Base-by-base conservation (phyloP, 2,113 vertebrate genomes). In the Plestiodon gilberti region DNA sequence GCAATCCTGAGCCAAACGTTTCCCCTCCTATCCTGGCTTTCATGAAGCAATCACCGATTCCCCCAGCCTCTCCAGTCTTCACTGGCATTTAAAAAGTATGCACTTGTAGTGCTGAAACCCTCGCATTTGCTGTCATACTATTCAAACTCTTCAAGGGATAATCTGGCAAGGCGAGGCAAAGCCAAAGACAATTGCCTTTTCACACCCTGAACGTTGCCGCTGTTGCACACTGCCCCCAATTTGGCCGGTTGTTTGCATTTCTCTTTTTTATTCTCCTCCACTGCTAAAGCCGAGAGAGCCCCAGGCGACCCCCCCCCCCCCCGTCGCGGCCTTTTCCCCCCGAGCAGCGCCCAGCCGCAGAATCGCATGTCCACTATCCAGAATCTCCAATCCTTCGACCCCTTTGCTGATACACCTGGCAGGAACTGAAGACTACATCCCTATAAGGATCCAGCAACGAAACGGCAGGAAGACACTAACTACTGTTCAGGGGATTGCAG, bases 391-490 rank as follows among this genome's bases (percentile, higher is more conserved):
- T 97, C 97, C 90, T 98, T 98, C 95, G 97, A 98, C 97, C 97
- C 98, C 96, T 98, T 98, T 98, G 97, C 98, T 97, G 98, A 98
- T 98, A 97, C 98, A 97, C 97, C 97, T 97, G 88, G 97, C 97
- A 30, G 98, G 97, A 97, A 98, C 97, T 85, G 97, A 98, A 93
- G 98, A 98, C 93, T 98, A 98, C 95, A 98, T 98, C 90, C 98
- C 98, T 93, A 98, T 98, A 97, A 98, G 98, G 93, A 98, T 98
- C 91, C 98, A 98, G 89, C 98, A 98, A 90, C 96, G 97, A 15
- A 98, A 98, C 97, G 97, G 98, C 76, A 96, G 97, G 64, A 98
- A 98, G 92, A 98, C 98, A 0, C 96, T 98, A 55, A 98, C 98
- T 40, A 98, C 98, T 43, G 97, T 98, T 25, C 98, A 98, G 94